phyloP scores from a whole-genome alignment of 2,888 invertebrate species.

The Drosophila colorata region DNA sequence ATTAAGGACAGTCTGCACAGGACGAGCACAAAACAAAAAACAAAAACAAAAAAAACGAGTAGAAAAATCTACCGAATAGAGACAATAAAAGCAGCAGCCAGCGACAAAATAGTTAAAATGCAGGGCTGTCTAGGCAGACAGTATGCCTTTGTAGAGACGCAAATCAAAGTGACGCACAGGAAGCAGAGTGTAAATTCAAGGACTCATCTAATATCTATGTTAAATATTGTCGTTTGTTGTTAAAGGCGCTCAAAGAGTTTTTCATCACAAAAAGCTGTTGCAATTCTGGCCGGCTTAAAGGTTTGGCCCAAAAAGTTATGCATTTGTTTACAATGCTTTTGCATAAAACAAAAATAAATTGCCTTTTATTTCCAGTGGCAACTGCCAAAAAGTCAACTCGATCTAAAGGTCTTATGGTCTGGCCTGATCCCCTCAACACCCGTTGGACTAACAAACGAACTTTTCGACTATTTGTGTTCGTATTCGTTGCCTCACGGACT shows the following conservation, averaged over 20 bases:
- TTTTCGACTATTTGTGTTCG: constrained; percentile 39
- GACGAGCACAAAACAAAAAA: constrained; percentile 15
- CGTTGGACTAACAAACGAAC: constrained; percentile 42
- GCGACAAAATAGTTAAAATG: constrained; percentile 45
- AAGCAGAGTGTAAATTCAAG: constrained; percentile 4
- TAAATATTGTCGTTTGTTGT: not conserved
- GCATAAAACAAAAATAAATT: constrained; percentile 54
- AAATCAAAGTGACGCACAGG: constrained; percentile 28
- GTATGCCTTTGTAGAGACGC: constrained; percentile 12
- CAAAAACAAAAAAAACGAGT: constrained; percentile 8
- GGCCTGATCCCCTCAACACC: constrained; percentile 1
- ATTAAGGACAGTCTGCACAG: constrained; percentile 52
- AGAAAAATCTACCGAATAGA: constrained; percentile 11
- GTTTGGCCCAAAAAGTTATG: constrained; percentile 8
- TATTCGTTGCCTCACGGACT: constrained; percentile 53
- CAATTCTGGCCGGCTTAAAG: constrained; percentile 8
- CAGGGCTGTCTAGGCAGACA: not conserved
- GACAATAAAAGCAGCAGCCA: constrained; percentile 31
- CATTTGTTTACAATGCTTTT: constrained; percentile 15
- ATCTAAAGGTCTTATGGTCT: constrained; percentile 15
- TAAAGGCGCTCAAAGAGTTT: constrained; percentile 9
- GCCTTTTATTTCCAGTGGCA: constrained; percentile 43
- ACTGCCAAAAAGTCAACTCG: constrained; percentile 50
- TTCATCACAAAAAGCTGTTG: not conserved
- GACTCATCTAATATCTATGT: constrained; percentile 3